Evolutionary conservation across 2,888 invertebrate species (phyloP), one percentile per base, ranked within the genome.

Genomic region (Cataglyphis rosenhaueri): DNA sequence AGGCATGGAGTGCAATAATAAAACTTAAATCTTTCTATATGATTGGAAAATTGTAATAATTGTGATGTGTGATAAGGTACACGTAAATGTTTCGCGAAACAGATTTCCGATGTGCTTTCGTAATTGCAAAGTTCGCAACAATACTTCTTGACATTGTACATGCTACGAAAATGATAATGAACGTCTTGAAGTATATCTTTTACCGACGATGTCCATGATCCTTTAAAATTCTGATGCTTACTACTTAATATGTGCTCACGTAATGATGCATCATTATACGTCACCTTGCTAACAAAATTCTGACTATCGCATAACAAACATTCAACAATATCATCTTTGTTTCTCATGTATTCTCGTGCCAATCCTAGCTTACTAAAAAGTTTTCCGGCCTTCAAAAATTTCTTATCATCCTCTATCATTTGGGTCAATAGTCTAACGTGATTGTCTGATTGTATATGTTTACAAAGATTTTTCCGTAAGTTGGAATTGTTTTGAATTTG

Each of bases 311-410:
- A 65, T 38, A 64, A 35, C 15, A 64, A 38, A 6, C 64, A 41
- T 38, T 41, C n/a, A 38, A 65, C 21, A 38, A 21, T 10, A 12
- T 41, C 41, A 38, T 41, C 12, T 21, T 41, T 15, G 15, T 2
- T 41, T 21, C 9, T 65, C 38, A 65, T 65, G 21, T 4, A 25
- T 38, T 65, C 64, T 41, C 41, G 64, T 38, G 64, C 64, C 38
- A 65, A 21, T n/a, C 21, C 38, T 0, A 65, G 6, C 15, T 41
- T 65, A 15, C 38, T 65, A 6, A 41, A 65, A 10, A 6, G 21
- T 38, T 25, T 38, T 38, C 64, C 64, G 8, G 38, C 12, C n/a
- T 38, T 65, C 21, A 41, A 10, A 38, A 0, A 65, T 21, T 38
- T 41, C 41, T 41, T 65, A 12, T 65, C 41, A 12, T 65, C 21